Base-by-base conservation (phyloP, 2,113 vertebrate genomes). In the Scalopus aquaticus region DNA sequence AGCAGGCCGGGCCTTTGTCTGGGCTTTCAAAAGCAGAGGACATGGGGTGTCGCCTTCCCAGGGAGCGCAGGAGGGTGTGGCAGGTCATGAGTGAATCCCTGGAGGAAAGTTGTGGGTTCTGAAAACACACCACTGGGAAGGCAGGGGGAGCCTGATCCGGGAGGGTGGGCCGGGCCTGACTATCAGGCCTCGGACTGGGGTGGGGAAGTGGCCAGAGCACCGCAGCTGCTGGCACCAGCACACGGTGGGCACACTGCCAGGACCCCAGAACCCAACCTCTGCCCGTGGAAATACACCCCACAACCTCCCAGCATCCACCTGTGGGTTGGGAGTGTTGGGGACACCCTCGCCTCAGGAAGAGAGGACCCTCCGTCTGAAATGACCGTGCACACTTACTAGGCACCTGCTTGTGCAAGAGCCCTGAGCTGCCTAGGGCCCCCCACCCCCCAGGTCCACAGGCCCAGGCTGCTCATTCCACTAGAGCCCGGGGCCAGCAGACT, bases 1-100 rank as follows among this genome's bases (percentile, higher is more conserved):
- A 69, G 88, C 86, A 5, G 32, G 81, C 81, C 15, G 15, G 64
- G 94, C 94, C 79, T 97, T 96, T 97, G 95, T 95, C 56, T 90
- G 67, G 46, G 37, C 58, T 95, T 97, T 81, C 79, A 73, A 73
- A 96, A 69, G 82, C 92, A 83, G 90, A 78, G 87, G 73, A 64
- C 58, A 51, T 1, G 1, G 73, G 64, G 86, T 62, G 85, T 62
- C 13, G 51, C 56, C 54, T 86, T 90, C 64, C 51, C 20, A 1
- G 22, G 22, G 54, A 30, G 37, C 51, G 58, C 69, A 9, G 67
- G 80, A 51, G 90, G 96, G 93, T 54, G 88, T 95, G 88, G 95
- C 12, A 4, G 94, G 91, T 92, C 95, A 92, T 17, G 73, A 93
- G 95, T 67, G 72, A 60, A 69, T 72, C 86, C 83, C 58, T 0